Base-by-base conservation (phyloP, 2,797 vertebrate species). In the Propithecus deckenii region DNA sequence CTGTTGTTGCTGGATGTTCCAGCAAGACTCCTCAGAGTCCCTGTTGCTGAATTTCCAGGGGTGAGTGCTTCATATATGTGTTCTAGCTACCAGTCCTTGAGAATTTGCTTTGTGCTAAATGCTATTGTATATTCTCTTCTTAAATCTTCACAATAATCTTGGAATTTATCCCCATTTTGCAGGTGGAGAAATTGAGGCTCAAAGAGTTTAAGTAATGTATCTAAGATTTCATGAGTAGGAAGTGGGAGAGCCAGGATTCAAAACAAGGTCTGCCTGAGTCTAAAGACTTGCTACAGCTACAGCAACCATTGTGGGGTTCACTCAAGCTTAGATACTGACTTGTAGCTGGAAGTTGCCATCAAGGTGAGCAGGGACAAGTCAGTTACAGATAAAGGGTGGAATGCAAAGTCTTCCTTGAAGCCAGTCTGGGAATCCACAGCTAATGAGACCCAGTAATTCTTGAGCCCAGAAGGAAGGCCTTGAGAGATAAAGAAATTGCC, bases 391-490 rank as follows among this genome's bases (percentile, higher is more conserved):
- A 78, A 86, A 96, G 30, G 25, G n/a, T 67, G 7, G 32, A 74
- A 80, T 76, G n/a, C 61, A 89, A 96, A 92, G 84, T 20, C n/a
- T 92, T 91, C 89, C 25, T 83, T 75, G 41, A 86, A 94, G 80
- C 50, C 48, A 93, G 55, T 57, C 55, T 89, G 91, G 75, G 86
- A 94, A 91, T 84, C 20, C 35, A 94, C 17, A 43, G 63, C 65
- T 96, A 97, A 86, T 89, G 91, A 97, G 59, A 87, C 38, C 30
- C 61, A 88, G 61, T 88, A 55, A 91, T 96, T 91, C 92, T 75
- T 80, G n/a, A 55, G 67, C 87, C 95, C 87, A 96, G 86, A 94
- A 93, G 85, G 80, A 93, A 93, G 43, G 41, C 10, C 80, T 96
- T 93, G 71, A 84, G 71, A 96, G 71, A 89, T 23, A 92, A 97